Percentiles rank a stretch among this genome's conserved stretches.
Evolutionary conservation across 2,888 invertebrate species (phyloP).

Genomic region (Ctenicera cuprea): DNA sequence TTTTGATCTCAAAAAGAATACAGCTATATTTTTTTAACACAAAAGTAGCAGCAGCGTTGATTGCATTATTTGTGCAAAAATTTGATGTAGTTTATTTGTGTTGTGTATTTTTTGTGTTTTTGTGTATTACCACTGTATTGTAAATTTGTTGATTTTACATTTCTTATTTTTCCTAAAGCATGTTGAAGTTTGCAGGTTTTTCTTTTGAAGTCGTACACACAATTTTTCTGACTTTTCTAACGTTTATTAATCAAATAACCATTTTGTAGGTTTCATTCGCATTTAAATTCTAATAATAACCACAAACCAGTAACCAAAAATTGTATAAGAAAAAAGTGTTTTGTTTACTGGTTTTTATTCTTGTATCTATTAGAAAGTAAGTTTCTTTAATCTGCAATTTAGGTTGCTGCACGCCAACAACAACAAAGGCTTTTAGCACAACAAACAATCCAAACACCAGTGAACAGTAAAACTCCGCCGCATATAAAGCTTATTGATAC

Average conservation of each 20-base stretch:
- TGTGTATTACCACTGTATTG: conserved; percentile 20
- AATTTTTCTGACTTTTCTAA: conserved; percentile 55
- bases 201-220: background rate
- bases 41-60: background rate
- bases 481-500: conserved; percentile 64
- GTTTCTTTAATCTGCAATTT: conserved; percentile 28
- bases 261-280: conserved; percentile 2
- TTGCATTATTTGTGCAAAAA: conserved; percentile 24
- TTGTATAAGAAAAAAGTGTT: background rate
- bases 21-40: background rate
- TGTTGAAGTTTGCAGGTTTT: conserved; percentile 18
- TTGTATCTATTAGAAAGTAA: background rate
- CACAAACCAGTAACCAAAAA: conserved; percentile 2
- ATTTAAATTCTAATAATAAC: background rate
- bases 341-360: conserved; percentile 9
- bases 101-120: conserved; percentile 18
- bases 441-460: conserved; percentile 70
- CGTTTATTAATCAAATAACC: conserved; percentile 46
- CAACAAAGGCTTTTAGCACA: conserved; percentile 77
- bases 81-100: conserved; percentile 24
- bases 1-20: background rate
- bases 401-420: conserved; percentile 83
- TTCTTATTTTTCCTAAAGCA: conserved; percentile 23
- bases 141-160: conserved; percentile 26
- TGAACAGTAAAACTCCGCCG: conserved; percentile 54